Evolutionary conservation across 2,797 vertebrate genomes (phyloP).

Genomic region (Pangasius djambal): DNA sequence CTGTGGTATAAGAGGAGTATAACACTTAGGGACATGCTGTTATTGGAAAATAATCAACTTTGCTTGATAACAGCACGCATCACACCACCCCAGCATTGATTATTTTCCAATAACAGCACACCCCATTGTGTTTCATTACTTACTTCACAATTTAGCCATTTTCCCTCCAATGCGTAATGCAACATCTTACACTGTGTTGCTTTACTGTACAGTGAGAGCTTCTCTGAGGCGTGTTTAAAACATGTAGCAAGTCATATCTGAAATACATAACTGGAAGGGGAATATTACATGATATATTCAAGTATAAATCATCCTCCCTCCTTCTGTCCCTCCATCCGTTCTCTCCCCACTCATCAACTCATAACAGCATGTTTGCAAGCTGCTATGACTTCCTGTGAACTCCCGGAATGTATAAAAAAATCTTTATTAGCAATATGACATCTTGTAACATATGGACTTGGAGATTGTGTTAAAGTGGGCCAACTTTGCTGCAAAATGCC

Average conservation of each 20-base stretch:
- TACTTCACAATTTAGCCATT: background rate
- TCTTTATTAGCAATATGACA: conserved; percentile 23
- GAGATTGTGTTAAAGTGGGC: conserved; percentile 1
- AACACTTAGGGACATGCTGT: background rate
- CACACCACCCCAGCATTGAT: background rate
- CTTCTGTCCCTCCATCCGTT: background rate
- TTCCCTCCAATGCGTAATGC: too few species aligned
- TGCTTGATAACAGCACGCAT: background rate
- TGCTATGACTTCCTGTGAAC: conserved; percentile 18
- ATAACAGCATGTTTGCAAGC: conserved; percentile 25
- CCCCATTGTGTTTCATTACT: background rate
- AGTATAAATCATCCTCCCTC: conserved; percentile 12
- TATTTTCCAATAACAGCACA: background rate
- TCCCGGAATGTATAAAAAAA: conserved; percentile 2
- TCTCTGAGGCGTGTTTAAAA: background rate
- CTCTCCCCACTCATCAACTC: background rate
- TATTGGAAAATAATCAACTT: background rate
- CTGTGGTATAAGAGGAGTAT: background rate
- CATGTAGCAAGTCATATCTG: conserved; percentile 4
- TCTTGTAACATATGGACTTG: conserved; percentile 16
- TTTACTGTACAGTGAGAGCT: background rate
- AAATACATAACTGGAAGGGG: conserved; percentile 5
- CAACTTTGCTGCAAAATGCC: conserved; percentile 11
- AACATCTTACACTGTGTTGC: background rate
- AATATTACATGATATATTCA: background rate